Percentiles rank a stretch among this genome's conserved stretches.
phyloP scores from a whole-genome alignment of 2,797 vertebrate genomes.

The Peromyscus nudipes region DNA sequence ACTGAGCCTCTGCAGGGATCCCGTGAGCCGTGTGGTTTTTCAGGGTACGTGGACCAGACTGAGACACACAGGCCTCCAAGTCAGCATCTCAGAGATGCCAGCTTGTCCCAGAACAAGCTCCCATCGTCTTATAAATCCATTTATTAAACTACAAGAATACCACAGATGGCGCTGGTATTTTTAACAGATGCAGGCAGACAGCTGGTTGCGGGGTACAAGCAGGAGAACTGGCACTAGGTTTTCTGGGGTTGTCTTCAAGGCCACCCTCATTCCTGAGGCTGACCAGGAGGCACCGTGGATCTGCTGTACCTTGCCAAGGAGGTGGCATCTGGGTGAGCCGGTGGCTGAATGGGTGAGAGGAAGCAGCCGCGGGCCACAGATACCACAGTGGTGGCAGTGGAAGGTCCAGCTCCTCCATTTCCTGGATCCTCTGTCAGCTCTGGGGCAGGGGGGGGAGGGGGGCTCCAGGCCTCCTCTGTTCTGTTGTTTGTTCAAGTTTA shows the following conservation, averaged over 20 bases:
- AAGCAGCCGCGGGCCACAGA: conserved; percentile 56
- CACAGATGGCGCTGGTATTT: conserved; percentile 73
- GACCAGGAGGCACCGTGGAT: neutral
- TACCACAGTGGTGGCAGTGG: conserved; percentile 56
- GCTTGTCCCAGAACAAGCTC: conserved; percentile 42
- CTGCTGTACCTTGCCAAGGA: conserved; percentile 23
- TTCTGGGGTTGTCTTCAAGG: neutral
- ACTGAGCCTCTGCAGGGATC: neutral
- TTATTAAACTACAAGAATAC: conserved; percentile 64
- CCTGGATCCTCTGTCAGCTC: conserved; percentile 57
- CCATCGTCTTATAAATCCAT: conserved; percentile 64
- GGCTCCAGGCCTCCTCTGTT: neutral
- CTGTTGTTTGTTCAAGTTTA: neutral
- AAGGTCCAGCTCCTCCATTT: conserved; percentile 61
- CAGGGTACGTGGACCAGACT: neutral
- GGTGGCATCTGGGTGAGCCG: conserved; percentile 34
- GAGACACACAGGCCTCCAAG: neutral
- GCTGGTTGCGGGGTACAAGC: neutral
- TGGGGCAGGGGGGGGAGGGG: neutral
- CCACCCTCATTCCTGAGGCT: neutral
- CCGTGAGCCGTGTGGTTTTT: neutral
- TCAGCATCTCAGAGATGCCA: neutral
- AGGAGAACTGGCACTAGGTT: neutral
- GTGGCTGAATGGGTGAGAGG: neutral
- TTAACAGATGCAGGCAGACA: conserved; percentile 58